Evolutionary conservation across 2,113 vertebrate genomes (phyloP).

Genomic region (Rissa tridactyla): DNA sequence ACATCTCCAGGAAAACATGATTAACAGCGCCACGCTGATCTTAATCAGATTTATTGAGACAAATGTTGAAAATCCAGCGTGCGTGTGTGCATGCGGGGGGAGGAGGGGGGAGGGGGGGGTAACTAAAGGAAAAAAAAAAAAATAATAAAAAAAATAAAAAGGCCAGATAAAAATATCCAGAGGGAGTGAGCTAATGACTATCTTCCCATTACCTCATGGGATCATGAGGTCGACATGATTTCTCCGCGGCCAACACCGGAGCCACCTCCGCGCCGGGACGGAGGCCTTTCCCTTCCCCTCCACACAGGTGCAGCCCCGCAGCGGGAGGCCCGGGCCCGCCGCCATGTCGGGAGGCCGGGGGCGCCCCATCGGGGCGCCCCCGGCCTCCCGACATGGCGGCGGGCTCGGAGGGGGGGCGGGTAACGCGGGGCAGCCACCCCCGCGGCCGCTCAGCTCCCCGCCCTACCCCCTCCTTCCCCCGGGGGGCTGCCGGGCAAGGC

Average conservation of each 20-base stretch:
- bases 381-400: not conserved
- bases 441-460: not conserved
- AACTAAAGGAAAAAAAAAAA: not conserved
- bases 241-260: not conserved
- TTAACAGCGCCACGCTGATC: not conserved
- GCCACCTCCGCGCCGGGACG: not conserved
- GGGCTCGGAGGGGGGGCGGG: not conserved
- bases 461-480: conserved; percentile 52
- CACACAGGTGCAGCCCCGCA: not conserved
- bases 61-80: not conserved
- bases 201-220: conserved; percentile 60
- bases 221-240: conserved; percentile 46
- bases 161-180: conserved; percentile 26
- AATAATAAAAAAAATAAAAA: not conserved
- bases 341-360: not conserved
- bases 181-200: conserved; percentile 54
- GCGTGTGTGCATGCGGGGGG: not conserved
- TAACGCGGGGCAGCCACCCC: not conserved
- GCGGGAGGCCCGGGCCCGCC: not conserved
- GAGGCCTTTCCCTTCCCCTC: not conserved
- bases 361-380: not conserved
- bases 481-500: conserved; percentile 62
- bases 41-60: conserved; percentile 45
- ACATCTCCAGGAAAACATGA: not conserved
- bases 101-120: too few species aligned